phyloP scores from a whole-genome alignment of 2,113 vertebrate species.

The Turdus rufiventris region DNA sequence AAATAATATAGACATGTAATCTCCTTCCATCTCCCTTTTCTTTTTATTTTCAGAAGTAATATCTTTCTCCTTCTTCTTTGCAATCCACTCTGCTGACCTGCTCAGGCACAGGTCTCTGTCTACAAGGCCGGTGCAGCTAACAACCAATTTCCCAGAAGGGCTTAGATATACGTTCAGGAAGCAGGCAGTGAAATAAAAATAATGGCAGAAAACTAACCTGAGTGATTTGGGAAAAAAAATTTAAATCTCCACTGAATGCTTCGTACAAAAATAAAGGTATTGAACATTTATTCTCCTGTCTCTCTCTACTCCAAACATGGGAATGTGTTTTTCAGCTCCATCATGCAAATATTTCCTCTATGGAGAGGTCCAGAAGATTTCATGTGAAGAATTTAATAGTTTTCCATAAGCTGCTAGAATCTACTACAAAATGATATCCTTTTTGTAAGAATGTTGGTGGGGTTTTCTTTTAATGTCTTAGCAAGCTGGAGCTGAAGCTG shows the following conservation, averaged over 20 bases:
- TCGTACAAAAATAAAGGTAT: neutral
- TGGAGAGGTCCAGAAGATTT: neutral
- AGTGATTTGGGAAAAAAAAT: neutral
- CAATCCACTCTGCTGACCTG: slow-evolving; percentile 4
- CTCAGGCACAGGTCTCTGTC: slow-evolving; percentile 18
- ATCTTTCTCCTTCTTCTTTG: neutral
- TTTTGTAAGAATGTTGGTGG: neutral
- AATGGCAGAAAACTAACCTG: neutral
- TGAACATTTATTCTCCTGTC: neutral
- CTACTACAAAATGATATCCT: neutral
- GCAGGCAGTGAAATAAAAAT: neutral
- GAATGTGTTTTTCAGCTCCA: neutral
- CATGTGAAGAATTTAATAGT: neutral
- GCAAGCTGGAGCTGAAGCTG: neutral
- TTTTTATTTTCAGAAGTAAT: neutral
- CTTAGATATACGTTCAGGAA: neutral
- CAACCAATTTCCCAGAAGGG: neutral
- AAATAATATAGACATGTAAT: slow-evolving; percentile 7
- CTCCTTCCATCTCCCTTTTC: neutral
- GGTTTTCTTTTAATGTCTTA: neutral
- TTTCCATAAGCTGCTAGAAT: neutral
- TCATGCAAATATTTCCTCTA: neutral
- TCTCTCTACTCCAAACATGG: neutral
- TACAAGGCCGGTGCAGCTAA: slow-evolving; percentile 10
- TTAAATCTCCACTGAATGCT: neutral